A percentile compares a stretch with the other conserved stretches of the same genome.
These are phyloP conservation scores for Misgurnus anguillicaudatus DNA, from an alignment of 2,113 vertebrate species.

Conservation along the genomic window DNA sequence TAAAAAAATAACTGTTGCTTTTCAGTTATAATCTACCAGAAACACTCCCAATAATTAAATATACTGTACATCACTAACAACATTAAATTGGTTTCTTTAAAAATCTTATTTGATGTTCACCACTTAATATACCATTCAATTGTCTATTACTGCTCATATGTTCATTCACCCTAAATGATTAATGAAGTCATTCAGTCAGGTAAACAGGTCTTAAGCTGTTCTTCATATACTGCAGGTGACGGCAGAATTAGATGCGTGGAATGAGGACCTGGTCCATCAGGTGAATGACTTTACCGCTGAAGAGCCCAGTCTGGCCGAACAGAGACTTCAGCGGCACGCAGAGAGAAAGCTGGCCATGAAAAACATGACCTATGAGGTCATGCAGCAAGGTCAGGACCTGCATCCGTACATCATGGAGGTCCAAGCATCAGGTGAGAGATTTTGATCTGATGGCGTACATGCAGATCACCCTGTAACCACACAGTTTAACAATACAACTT, in stretches of 20 bases:
- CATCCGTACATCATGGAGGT: constrained; percentile 99
- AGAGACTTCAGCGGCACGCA: constrained; percentile 90
- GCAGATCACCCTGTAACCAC: too few relatives aligned
- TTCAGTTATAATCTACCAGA: neutral
- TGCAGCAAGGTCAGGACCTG: constrained; percentile 96
- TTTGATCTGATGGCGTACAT: neutral
- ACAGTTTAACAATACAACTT: too few relatives aligned
- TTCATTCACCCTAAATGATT: neutral
- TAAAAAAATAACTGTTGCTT: too few relatives aligned
- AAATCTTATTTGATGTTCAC: neutral
- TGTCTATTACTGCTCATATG: neutral
- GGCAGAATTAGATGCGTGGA: constrained; percentile 93
- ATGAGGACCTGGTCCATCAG: constrained; percentile 92
- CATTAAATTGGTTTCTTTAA: too few relatives aligned
- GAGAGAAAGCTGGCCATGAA: constrained; percentile 95
- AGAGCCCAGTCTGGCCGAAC: constrained; percentile 89
- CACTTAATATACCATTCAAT: neutral
- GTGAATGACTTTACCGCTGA: constrained; percentile 86
- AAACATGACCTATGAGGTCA: constrained; percentile 98
- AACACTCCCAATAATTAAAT: too few relatives aligned
- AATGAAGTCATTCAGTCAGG: neutral
- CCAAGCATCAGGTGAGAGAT: constrained; percentile 89
- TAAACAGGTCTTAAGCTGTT: neutral
- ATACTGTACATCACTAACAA: too few relatives aligned
- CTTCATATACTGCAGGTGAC: constrained; percentile 80